A percentile compares a stretch with the other conserved stretches of the same genome.
These are phyloP conservation scores for Merops nubicus DNA, from an alignment of 2,113 vertebrate genomes.

Conservation along the genomic window DNA sequence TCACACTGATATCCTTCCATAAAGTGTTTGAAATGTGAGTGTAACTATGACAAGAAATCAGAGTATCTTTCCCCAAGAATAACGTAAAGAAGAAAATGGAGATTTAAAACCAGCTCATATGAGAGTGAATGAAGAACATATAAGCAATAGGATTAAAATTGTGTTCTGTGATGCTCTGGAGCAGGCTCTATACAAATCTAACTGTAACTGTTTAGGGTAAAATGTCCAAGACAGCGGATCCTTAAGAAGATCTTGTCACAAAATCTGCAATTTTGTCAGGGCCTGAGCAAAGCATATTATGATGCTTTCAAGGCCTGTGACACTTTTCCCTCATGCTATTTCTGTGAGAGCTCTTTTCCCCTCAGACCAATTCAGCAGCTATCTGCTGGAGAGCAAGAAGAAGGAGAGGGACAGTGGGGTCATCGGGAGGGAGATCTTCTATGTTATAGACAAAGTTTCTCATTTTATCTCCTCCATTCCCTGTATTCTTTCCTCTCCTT, in stretches of 20 bases:
- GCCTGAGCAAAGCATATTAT: not conserved
- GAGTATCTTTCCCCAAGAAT: not conserved
- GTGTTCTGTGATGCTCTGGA: not conserved
- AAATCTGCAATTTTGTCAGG: not conserved
- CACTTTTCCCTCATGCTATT: not conserved
- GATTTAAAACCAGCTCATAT: not conserved
- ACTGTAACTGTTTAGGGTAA: not conserved
- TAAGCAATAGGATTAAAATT: not conserved
- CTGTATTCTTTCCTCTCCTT: not conserved
- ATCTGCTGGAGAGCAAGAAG: rapidly evolving
- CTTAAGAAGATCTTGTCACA: not conserved
- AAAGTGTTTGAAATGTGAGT: not conserved
- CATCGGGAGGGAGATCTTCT: not conserved
- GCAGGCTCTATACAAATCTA: not conserved
- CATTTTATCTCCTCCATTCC: not conserved
- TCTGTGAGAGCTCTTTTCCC: not conserved
- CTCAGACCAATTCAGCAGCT: not conserved
- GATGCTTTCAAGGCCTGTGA: not conserved
- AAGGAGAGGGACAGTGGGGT: not conserved
- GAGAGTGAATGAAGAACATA: not conserved
- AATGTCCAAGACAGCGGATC: not conserved
- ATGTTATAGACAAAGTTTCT: not conserved
- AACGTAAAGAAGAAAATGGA: not conserved
- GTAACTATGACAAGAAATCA: not conserved
- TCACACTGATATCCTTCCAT: not conserved